Base-by-base conservation (phyloP, 1,140 invertebrate genomes). In the Ostrea denselamellosa region DNA sequence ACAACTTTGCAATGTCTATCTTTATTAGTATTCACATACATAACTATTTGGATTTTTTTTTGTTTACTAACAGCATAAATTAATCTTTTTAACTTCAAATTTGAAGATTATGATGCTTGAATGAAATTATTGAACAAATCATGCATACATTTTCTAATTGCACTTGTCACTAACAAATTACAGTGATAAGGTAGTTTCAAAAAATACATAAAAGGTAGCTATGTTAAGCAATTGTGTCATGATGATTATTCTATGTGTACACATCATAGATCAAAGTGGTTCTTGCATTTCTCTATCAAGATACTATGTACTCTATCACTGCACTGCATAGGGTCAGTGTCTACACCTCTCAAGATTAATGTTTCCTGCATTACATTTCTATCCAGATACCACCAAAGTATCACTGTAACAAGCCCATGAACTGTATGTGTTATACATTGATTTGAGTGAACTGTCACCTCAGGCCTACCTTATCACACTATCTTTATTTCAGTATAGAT, bases 361-460 rank as follows among this genome's bases (percentile, higher is more conserved):
- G 28, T 77, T 25, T 77, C 28, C 56, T 34, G 17, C 17, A 62
- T 62, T 62, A 62, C 17, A 17, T 25, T 77, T 77, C 22, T 77
- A 77, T 34, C 68, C 25, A 77, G 68, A 77, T 77, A 77, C 9
- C 22, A 77, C 28, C 9, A 44, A n/a, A 10, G 28, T 77, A 77
- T 77, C 68, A 44, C 22, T 28, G 25, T 77, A 77, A 77, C 68
- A 28, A 34, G 68, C 25, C 68, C 25, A 77, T 14, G 28, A 28
- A 77, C 68, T 34, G 2, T 34, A 34, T 28, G 25, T 22, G 68
- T 77, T 77, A 77, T 77, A 77, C 68, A 77, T 77, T 77, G 68
- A 77, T 77, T 25, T 77, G 68, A 4, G 68, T 77, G 68, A 25
- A 77, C 10, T 28, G 28, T 77, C 68, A 77, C 68, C 68, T 77